Percentiles rank a stretch among this genome's conserved stretches.
Evolutionary conservation across 1,140 invertebrate genomes (phyloP).

Genomic region (Lanistes nyassanus): DNA sequence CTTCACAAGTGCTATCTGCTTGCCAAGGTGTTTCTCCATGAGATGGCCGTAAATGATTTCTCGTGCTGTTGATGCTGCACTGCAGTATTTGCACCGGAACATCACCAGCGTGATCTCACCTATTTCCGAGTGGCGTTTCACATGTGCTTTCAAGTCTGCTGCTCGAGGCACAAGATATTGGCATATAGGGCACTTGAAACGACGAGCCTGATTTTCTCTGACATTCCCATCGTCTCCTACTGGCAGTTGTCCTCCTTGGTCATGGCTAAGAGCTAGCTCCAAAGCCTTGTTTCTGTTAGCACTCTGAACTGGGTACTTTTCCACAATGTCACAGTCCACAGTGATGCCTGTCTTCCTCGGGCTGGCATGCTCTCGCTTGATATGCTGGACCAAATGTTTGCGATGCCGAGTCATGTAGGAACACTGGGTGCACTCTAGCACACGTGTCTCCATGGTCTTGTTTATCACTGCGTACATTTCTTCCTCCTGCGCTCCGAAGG

Average conservation of each 20-base stretch:
- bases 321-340: slow-evolving; percentile 25
- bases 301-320: slow-evolving; percentile 13
- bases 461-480: slow-evolving; percentile 33
- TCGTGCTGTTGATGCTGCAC: slow-evolving; percentile 39
- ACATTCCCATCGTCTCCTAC: slow-evolving; percentile 26
- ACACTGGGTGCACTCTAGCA: slow-evolving; percentile 38
- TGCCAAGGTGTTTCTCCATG: slow-evolving; percentile 38
- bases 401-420: slow-evolving; percentile 42
- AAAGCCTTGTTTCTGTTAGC: slow-evolving; percentile 19
- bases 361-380: slow-evolving; percentile 34
- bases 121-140: slow-evolving; percentile 38
- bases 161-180: slow-evolving; percentile 40
- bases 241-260: slow-evolving; percentile 20
- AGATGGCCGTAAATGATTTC: slow-evolving; percentile 37
- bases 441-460: slow-evolving; percentile 33
- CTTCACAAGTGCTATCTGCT: slow-evolving; percentile 38
- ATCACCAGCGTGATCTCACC: slow-evolving; percentile 39
- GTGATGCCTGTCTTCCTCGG: slow-evolving; percentile 20
- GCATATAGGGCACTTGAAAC: slow-evolving; percentile 43
- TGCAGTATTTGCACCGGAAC: slow-evolving; percentile 42
- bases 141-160: slow-evolving; percentile 39
- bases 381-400: slow-evolving; percentile 38
- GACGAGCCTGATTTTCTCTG: slow-evolving; percentile 35
- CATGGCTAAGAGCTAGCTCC: slow-evolving; percentile 19
- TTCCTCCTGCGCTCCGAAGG: slow-evolving; percentile 29